A percentile compares a stretch with the other conserved stretches of the same genome.
phyloP scores from a whole-genome alignment of 2,888 invertebrate species.

The Acholoe squamosa region DNA sequence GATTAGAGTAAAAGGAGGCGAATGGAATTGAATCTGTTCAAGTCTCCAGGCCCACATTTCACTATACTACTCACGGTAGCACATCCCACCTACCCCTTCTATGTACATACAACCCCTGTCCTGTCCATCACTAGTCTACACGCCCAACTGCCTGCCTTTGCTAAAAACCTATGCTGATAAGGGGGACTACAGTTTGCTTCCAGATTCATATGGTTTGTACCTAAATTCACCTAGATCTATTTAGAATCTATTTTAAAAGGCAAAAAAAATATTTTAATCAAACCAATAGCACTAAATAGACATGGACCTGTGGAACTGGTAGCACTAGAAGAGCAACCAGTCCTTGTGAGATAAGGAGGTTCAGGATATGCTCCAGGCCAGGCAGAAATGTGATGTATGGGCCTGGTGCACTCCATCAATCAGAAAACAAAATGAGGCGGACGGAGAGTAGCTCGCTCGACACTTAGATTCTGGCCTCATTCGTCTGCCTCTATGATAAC shows the following conservation, averaged over 20 bases:
- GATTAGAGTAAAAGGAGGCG: not conserved
- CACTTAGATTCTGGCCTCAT: constrained; percentile 45
- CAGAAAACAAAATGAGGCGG: constrained; percentile 32
- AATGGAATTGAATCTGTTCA: constrained; percentile 11
- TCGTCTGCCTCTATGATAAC: constrained; percentile 11
- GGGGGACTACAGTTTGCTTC: not conserved
- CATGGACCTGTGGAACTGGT: not conserved
- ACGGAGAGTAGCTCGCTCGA: constrained; percentile 32
- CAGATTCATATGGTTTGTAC: not conserved
- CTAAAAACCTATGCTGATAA: not conserved
- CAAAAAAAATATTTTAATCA: not conserved
- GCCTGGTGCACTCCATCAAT: not conserved
- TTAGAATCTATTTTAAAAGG: not conserved
- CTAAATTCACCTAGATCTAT: not conserved
- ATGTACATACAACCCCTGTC: not conserved
- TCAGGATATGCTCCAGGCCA: not conserved
- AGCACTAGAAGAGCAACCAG: not conserved
- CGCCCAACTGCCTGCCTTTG: not conserved
- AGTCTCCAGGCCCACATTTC: constrained; percentile 1
- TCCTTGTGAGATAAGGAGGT: not conserved
- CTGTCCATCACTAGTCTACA: not conserved
- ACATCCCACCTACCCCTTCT: not conserved
- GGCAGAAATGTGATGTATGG: constrained; percentile 15
- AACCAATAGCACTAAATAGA: not conserved
- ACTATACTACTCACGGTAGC: constrained; percentile 4